These are phyloP conservation scores for Phyllostomus discolor DNA, from an alignment of 2,113 vertebrate genomes.

Conservation along the genomic window DNA sequence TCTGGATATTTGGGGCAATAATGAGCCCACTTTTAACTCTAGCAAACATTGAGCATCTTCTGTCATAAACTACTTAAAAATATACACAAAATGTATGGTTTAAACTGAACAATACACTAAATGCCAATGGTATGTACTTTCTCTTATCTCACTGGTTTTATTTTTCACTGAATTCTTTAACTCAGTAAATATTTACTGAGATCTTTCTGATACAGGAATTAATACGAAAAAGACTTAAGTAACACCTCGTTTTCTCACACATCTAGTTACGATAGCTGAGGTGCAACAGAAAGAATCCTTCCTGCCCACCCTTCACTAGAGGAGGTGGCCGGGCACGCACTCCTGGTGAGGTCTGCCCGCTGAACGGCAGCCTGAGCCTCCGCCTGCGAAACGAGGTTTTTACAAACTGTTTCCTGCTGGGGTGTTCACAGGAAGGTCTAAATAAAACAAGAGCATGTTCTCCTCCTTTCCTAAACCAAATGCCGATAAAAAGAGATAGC, in stretches of 20 bases:
- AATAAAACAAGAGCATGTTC: neutral
- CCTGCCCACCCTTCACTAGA: neutral
- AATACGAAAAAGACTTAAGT: neutral
- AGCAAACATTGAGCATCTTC: neutral
- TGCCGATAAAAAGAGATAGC: neutral
- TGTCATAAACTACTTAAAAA: neutral
- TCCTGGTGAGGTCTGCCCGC: neutral
- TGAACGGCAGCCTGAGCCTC: neutral
- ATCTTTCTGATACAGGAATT: neutral
- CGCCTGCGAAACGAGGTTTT: neutral
- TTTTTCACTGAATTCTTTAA: constrained; percentile 23
- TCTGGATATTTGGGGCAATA: neutral
- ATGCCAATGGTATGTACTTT: neutral
- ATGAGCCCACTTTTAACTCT: neutral
- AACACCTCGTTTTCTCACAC: neutral
- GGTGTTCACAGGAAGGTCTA: neutral
- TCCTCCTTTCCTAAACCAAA: constrained; percentile 6
- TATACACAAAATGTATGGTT: neutral
- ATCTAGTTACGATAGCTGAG: neutral
- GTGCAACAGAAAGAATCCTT: neutral
- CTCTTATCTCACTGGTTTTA: neutral
- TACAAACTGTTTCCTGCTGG: neutral
- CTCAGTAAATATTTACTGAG: neutral
- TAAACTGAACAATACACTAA: neutral
- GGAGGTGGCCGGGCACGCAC: neutral